Evolutionary conservation across 1,140 invertebrate genomes (phyloP), one percentile per base, ranked within the genome.

Genomic region (Magallana gigas): DNA sequence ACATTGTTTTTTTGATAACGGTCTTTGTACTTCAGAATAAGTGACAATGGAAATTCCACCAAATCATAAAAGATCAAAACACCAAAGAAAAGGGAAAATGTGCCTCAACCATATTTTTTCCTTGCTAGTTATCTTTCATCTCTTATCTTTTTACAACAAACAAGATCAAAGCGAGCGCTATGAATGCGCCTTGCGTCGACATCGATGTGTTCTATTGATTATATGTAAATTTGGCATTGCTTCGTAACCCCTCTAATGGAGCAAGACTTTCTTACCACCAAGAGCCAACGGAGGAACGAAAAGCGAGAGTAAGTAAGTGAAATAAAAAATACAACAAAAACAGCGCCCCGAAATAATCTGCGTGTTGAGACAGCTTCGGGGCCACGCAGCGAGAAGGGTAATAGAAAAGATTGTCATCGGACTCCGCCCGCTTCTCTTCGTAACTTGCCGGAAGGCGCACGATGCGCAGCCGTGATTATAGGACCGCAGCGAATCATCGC

Each of bases 221-320:
- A 29, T 76, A 76, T 76, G 68, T 76, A 76, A 76, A 76, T 76
- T 76, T 48, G 11, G 11, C 68, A 76, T 76, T 11, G 68, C 68
- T 18, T 76, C 14, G 68, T 76, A 36, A 76, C 68, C 8, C 14
- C 68, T 76, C 68, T 29, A 76, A 76, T 76, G 23, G 23, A 29
- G 23, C 23, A 76, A n/a, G 68, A 76, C 23, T 23, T 12, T 29
- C 23, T 76, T 76, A 76, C 6, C 68, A 76, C 11, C 68, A 8
- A 18, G 36, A 29, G 36, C 68, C 68, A 12, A 18, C 23, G 23
- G 23, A 76, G 23, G 68, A 76, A 76, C 23, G 64, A 18, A 23
- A 11, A 71, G 18, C 9, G 64, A 16, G 36, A 76, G 36, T 29
- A 48, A 48, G 36, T 48, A 48, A 48, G 36, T 48, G 36, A 48